A percentile compares a stretch with the other conserved stretches of the same genome.
These are phyloP conservation scores for Drosophila pseudotakahashii DNA, from an alignment of 2,888 invertebrate genomes.

Conservation along the genomic window DNA sequence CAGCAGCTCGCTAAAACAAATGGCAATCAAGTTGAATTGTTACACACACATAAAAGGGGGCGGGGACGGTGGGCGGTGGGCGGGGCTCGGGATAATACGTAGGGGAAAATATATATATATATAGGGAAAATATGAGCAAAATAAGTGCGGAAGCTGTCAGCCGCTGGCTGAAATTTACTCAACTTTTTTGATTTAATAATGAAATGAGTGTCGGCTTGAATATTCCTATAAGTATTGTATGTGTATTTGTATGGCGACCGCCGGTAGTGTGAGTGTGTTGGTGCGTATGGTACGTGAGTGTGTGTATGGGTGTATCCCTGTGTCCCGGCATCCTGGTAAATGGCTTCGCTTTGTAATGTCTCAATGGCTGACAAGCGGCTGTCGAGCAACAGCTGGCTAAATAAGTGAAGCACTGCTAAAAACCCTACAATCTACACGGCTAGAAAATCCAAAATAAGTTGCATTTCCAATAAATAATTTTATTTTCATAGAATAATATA, in stretches of 20 bases:
- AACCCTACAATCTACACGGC: background rate
- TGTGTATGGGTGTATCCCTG: background rate
- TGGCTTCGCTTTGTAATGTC: conserved; percentile 41
- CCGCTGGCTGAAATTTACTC: conserved; percentile 63
- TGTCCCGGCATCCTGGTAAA: conserved; percentile 34
- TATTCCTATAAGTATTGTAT: conserved; percentile 4
- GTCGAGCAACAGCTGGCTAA: conserved; percentile 44
- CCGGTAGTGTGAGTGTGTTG: background rate
- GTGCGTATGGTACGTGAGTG: background rate
- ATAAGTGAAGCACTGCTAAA: conserved; percentile 5
- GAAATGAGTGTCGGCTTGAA: conserved; percentile 52
- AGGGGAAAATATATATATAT: conserved; percentile 8
- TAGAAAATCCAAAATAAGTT: background rate
- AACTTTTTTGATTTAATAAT: conserved; percentile 78
- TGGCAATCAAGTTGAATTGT: conserved; percentile 78
- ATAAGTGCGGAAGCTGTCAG: conserved; percentile 29
- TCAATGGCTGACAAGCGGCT: conserved; percentile 42
- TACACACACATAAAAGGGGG: conserved; percentile 32
- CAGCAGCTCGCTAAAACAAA: conserved; percentile 72
- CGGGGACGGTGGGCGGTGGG: background rate
- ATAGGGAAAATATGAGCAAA: conserved; percentile 28
- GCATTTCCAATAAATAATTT: no score
- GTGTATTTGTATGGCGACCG: background rate
- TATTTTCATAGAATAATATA: no score
- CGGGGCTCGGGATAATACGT: conserved; percentile 1